Conservation (phyloP, 37 sponge, comb jelly and placozoan species). For the Aplysina aerophoba region DNA sequence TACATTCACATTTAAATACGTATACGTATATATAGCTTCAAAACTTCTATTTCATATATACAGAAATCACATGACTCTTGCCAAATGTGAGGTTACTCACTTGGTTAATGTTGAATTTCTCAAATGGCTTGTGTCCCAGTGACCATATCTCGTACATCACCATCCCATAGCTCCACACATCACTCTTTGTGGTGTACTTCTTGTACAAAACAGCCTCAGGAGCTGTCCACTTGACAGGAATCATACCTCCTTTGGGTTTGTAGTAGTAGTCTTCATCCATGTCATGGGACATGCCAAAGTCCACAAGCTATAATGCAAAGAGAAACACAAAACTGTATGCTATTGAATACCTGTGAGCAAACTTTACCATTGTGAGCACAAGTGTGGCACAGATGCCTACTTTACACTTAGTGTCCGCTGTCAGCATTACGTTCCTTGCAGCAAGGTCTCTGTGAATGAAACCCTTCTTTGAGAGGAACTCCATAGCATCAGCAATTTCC, state of each 20-base stretch:
- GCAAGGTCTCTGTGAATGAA: slow-evolving; percentile 17
- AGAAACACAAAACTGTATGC: no score
- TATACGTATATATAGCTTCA: no score
- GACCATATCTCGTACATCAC: slow-evolving; percentile 21
- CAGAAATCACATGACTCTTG: no score
- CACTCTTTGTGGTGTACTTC: slow-evolving; percentile 28
- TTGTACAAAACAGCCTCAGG: slow-evolving; percentile 10
- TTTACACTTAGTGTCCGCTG: background rate
- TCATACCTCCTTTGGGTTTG: slow-evolving; percentile 9
- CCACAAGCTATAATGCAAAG: background rate
- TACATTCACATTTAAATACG: no score
- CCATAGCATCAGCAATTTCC: slow-evolving; percentile 16
- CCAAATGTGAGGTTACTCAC: no score
- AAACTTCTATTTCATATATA: no score
- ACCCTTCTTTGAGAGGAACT: slow-evolving; percentile 11
- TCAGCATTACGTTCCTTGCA: slow-evolving; percentile 19
- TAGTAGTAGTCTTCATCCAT: slow-evolving; percentile 9
- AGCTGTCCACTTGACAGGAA: slow-evolving; percentile 29
- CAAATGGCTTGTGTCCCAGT: background rate
- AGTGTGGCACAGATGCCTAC: background rate
- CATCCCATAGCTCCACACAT: slow-evolving; percentile 23
- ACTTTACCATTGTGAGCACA: no score
- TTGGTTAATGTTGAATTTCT: background rate
- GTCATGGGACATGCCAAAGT: slow-evolving; percentile 19
- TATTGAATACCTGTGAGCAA: no score